phyloP scores from a whole-genome alignment of 2,888 invertebrate species.

The Hypsopygia costalis region DNA sequence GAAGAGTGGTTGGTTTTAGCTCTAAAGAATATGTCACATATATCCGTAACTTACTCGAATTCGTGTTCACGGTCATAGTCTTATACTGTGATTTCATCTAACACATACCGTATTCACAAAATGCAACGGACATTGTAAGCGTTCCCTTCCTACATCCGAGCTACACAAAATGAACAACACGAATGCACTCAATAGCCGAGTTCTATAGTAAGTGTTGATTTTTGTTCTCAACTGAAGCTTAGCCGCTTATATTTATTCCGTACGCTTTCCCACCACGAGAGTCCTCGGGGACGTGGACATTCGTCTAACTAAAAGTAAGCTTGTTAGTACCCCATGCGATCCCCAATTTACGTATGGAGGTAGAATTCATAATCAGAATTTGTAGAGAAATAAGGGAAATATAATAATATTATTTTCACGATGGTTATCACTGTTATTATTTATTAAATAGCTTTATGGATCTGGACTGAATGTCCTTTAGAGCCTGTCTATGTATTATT shows the following conservation, averaged over 20 bases:
- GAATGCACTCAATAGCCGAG: slow-evolving; percentile 25
- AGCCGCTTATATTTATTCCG: slow-evolving; percentile 35
- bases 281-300: slow-evolving; percentile 49
- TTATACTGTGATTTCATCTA: too few species aligned
- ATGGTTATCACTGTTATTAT: not conserved
- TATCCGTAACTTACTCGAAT: too few species aligned
- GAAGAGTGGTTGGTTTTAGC: too few species aligned
- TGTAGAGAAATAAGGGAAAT: too few species aligned
- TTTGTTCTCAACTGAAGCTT: slow-evolving; percentile 60
- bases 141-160: slow-evolving; percentile 11
- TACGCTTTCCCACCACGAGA: slow-evolving; percentile 47
- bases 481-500: too few species aligned
- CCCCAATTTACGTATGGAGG: slow-evolving; percentile 4
- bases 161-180: slow-evolving; percentile 53
- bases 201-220: slow-evolving; percentile 60
- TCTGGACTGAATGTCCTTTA: too few species aligned
- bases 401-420: too few species aligned
- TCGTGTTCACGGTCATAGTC: too few species aligned
- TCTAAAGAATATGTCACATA: too few species aligned
- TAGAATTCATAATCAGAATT: slow-evolving; percentile 1
- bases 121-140: too few species aligned
- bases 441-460: too few species aligned
- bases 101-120: slow-evolving; percentile 31
- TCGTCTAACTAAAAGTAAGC: slow-evolving; percentile 57
- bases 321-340: slow-evolving; percentile 48